Evolutionary conservation across 2,797 vertebrate genomes (phyloP).

Genomic region (Sebastes ruberrimus): DNA sequence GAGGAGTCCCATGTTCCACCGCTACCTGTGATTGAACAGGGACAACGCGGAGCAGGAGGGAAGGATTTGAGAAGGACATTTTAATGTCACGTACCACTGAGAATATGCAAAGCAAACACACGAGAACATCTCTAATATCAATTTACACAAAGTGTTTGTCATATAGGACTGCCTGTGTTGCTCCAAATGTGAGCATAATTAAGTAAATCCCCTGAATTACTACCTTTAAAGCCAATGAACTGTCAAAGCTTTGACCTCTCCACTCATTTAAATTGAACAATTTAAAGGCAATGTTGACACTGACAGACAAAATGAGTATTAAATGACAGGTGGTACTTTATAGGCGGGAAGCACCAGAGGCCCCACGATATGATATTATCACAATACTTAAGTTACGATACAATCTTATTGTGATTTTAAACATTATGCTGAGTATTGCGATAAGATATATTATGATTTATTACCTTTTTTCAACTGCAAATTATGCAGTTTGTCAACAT

Average conservation of each 20-base stretch:
- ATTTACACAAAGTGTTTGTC: not conserved
- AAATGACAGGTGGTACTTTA: not conserved
- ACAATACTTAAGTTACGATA: no score
- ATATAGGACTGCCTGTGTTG: not conserved
- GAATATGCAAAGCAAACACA: constrained; percentile 32
- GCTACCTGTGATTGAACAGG: constrained; percentile 61
- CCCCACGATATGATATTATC: no score
- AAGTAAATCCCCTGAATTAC: not conserved
- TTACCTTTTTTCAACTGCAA: no score
- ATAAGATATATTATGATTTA: no score
- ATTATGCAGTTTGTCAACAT: no score
- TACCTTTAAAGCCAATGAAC: not conserved
- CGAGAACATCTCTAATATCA: constrained; percentile 7
- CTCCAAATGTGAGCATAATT: not conserved
- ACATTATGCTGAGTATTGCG: no score
- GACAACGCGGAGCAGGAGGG: constrained; percentile 26
- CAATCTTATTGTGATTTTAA: accelerated
- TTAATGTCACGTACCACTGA: constrained; percentile 35
- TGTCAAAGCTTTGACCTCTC: not conserved
- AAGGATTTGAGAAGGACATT: constrained; percentile 40
- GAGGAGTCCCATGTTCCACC: constrained; percentile 37
- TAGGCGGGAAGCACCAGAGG: no score
- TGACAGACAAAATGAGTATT: not conserved
- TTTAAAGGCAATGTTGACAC: not conserved
- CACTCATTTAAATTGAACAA: not conserved